Percentiles rank a stretch among this genome's conserved stretches.
Conservation (phyloP, 2,797 vertebrate genomes). For the Malacoctenus gilli region DNA sequence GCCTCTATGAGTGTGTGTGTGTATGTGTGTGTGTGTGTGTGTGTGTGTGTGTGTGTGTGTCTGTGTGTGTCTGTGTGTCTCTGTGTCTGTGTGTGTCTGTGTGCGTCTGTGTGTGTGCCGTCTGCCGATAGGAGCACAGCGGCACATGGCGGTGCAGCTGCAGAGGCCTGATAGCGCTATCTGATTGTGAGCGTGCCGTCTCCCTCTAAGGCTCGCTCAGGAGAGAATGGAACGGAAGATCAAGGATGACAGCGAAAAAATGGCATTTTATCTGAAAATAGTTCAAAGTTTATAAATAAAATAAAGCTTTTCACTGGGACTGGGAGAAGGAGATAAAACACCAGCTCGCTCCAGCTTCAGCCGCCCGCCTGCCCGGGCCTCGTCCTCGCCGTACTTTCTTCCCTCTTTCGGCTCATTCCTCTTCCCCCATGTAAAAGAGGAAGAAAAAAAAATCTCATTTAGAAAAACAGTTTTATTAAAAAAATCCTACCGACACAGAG, state of each 20-base stretch:
- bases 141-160: conserved; percentile 80
- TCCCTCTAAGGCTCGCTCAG: conserved; percentile 85
- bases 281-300: conserved; percentile 95
- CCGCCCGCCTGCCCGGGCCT: conserved; percentile 66
- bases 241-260: conserved; percentile 89
- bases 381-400: conserved; percentile 67
- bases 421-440: too few species aligned
- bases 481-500: conserved; percentile 76
- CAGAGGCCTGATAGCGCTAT: conserved; percentile 85
- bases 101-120: conserved; percentile 60
- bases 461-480: conserved; percentile 68
- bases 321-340: conserved; percentile 90
- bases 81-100: too few species aligned
- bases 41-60: conserved; percentile 59
- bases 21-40: conserved; percentile 55
- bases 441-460: conserved; percentile 60
- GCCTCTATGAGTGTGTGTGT: conserved; percentile 46
- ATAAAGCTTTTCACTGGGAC: conserved; percentile 87
- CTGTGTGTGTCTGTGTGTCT: conserved; percentile 57
- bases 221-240: conserved; percentile 89
- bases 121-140: conserved; percentile 73
- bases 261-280: conserved; percentile 91
- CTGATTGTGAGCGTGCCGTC: conserved; percentile 84
- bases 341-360: conserved; percentile 75
- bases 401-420: conserved; percentile 21